Conservation (phyloP, 2,797 vertebrate genomes). For the Macropus fuliginosus region DNA sequence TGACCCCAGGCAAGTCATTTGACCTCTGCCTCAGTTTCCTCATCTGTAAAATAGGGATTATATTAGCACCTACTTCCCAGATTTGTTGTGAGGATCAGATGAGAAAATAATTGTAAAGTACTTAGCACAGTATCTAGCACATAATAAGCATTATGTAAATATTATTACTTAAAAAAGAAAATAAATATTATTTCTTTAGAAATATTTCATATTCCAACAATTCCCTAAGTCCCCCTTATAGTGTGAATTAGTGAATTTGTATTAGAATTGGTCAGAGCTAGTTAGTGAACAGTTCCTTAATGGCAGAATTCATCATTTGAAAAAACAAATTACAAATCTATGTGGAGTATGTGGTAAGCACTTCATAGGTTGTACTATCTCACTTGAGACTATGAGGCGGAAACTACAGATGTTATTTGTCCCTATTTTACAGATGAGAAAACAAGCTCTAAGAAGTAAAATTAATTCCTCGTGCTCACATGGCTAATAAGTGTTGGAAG, state of each 20-base stretch:
- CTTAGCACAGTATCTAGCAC: not conserved
- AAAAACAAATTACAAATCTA: not conserved
- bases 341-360: not conserved
- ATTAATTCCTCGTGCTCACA: not conserved
- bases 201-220: not conserved
- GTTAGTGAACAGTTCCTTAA: not conserved
- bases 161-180: not conserved
- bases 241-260: not conserved
- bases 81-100: not conserved
- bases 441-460: not conserved
- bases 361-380: not conserved
- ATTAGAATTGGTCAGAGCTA: not conserved
- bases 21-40: not conserved
- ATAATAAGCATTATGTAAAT: not conserved
- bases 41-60: not conserved
- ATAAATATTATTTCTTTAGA: not conserved
- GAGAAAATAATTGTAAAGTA: not conserved
- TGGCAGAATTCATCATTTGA: not conserved
- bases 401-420: not conserved
- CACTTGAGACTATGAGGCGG: not conserved
- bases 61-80: not conserved
- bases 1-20: not conserved
- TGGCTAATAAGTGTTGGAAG: not conserved
- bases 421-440: not conserved
- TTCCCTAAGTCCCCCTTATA: not conserved